A percentile compares a stretch with the other conserved stretches of the same genome.
These are phyloP conservation scores for Chorisops tibialis DNA, from an alignment of 2,888 invertebrate genomes.

Conservation along the genomic window DNA sequence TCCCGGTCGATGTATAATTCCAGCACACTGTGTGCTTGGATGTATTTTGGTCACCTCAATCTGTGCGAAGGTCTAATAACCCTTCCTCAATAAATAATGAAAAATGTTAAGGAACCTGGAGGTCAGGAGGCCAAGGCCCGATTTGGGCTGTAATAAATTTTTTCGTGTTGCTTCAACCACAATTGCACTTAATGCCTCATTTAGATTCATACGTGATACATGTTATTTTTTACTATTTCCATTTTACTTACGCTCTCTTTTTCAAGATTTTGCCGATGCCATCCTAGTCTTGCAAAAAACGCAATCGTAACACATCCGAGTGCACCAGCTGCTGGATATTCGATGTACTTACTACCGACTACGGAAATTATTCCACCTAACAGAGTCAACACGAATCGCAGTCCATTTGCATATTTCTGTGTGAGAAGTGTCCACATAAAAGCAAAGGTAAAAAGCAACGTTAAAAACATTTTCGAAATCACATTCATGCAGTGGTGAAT, in stretches of 20 bases:
- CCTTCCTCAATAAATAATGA: too few relatives aligned
- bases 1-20: too few relatives aligned
- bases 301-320: slow-evolving; percentile 58
- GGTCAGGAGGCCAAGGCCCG: too few relatives aligned
- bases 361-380: slow-evolving; percentile 63
- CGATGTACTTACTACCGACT: slow-evolving; percentile 60
- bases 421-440: neutral
- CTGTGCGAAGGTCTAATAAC: too few relatives aligned
- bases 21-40: too few relatives aligned
- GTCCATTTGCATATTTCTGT: slow-evolving; percentile 51
- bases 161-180: too few relatives aligned
- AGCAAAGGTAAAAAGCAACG: neutral
- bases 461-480: neutral
- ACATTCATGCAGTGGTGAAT: neutral
- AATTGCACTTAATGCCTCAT: too few relatives aligned
- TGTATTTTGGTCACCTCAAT: too few relatives aligned
- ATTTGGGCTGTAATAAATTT: too few relatives aligned
- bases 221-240: too few relatives aligned
- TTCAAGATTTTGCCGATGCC: slow-evolving; percentile 46
- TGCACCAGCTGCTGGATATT: slow-evolving; percentile 62
- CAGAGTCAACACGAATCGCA: slow-evolving; percentile 57
- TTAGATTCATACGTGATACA: too few relatives aligned
- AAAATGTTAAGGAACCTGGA: too few relatives aligned
- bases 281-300: slow-evolving; percentile 57
- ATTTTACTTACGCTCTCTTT: slow-evolving; percentile 43